phyloP scores from a whole-genome alignment of 2,888 invertebrate genomes.

The Dasysyrphus albostriatus region DNA sequence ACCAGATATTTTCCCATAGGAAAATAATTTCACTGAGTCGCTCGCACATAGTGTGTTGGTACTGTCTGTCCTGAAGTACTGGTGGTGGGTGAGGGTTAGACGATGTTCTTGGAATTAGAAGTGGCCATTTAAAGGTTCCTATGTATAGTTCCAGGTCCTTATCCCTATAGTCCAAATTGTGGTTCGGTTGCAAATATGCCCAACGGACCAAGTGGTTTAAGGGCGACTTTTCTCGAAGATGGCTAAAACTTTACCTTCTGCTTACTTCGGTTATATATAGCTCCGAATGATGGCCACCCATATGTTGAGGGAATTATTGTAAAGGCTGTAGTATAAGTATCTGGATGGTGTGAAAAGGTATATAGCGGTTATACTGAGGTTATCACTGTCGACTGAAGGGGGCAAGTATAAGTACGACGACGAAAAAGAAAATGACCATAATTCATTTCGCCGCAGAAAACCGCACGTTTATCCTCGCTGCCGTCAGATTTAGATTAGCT shows the following conservation, averaged over 20 bases:
- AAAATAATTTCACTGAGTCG: constrained; percentile 44
- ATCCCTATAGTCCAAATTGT: constrained; percentile 44
- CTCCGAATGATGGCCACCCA: no score
- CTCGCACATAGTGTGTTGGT: not conserved
- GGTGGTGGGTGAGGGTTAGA: not conserved
- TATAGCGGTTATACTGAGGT: constrained; percentile 37
- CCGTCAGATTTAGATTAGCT: constrained; percentile 77
- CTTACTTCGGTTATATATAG: not conserved
- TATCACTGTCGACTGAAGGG: not conserved
- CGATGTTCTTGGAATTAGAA: constrained; percentile 27
- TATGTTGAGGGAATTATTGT: constrained; percentile 39
- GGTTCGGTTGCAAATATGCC: constrained; percentile 54
- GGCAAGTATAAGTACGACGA: not conserved
- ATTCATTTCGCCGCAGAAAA: constrained; percentile 72
- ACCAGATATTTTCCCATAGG: constrained; percentile 40
- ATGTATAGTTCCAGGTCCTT: not conserved
- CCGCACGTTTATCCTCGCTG: constrained; percentile 76
- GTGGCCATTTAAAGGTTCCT: constrained; percentile 17
- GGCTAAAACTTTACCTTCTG: constrained; percentile 64
- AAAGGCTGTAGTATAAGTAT: not conserved
- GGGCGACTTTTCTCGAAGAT: constrained; percentile 49
- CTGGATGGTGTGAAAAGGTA: constrained; percentile 23
- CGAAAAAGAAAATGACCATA: constrained; percentile 47
- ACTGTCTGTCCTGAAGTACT: constrained; percentile 1
- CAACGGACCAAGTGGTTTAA: constrained; percentile 29